phyloP scores from a whole-genome alignment of 2,888 invertebrate genomes.

The Hirtodrosophila trivittata region DNA sequence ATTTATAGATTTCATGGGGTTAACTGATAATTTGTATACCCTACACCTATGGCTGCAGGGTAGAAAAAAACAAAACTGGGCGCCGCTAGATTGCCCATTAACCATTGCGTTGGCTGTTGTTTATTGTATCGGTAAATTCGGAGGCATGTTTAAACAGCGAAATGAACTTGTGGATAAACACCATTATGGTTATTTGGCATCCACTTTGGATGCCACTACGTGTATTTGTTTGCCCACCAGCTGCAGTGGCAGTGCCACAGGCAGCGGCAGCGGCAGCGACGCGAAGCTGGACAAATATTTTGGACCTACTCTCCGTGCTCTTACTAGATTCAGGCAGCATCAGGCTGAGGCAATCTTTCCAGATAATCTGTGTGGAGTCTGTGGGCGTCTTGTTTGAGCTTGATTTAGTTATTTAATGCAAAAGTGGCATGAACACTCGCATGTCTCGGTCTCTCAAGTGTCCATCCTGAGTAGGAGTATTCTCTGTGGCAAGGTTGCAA shows the following conservation, averaged over 20 bases:
- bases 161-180: conserved; percentile 80
- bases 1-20: no score
- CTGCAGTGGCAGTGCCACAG: conserved; percentile 23
- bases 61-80: conserved; percentile 49
- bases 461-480: conserved; percentile 14
- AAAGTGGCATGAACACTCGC: conserved; percentile 60
- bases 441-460: conserved; percentile 12
- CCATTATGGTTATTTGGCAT: conserved; percentile 80
- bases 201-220: conserved; percentile 65
- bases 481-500: neutral
- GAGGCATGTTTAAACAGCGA: conserved; percentile 80
- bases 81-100: conserved; percentile 51
- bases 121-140: conserved; percentile 79
- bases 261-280: conserved; percentile 16
- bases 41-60: neutral
- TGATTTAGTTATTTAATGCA: conserved; percentile 77
- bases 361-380: conserved; percentile 25
- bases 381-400: conserved; percentile 53
- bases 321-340: conserved; percentile 2
- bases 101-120: conserved; percentile 61
- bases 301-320: conserved; percentile 11
- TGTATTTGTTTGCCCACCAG: conserved; percentile 62
- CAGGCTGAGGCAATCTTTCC: conserved; percentile 19
- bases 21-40: no score
- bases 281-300: conserved; percentile 49